Evolutionary conservation across 2,888 invertebrate species (phyloP), one percentile per base, ranked within the genome.

Genomic region (Apodemia zela): DNA sequence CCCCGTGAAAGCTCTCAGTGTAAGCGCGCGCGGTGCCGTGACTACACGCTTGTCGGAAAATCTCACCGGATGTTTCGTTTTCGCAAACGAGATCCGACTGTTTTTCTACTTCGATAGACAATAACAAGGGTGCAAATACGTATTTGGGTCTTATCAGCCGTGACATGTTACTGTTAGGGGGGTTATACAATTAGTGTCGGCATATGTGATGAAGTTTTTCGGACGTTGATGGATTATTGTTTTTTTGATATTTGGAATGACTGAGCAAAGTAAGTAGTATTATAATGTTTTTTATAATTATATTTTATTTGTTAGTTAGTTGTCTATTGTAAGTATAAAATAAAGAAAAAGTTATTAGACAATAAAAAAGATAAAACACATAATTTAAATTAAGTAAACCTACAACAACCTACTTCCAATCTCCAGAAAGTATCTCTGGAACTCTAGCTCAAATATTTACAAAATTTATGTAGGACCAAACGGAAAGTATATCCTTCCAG

Each of bases 161-260:
- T 68, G 67, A 67, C 63, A 64, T 62, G 64, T 64, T 11, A 18
- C 17, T 58, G 63, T 33, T 33, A 33, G 33, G 8, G 33, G 33
- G 33, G 60, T 57, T 45, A 38, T 42, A 21, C 63, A 61, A 61
- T 54, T 63, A 67, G 62, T 66, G 68, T 61, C 18, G 61, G 51
- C 60, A 61, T 35, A 33, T 54, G 47, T 51, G 59, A n/a, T 38
- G n/a, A 64, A 63, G 63, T 38, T 38, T 38, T 38, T 78, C 76
- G 73, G 72, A 71, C 70, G 73, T 84, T 78, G 72, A 84, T 84
- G 85, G 83, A 82, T 81, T 75, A 72, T 69, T 82, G 81, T 72
- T 74, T 76, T 73, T 75, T 73, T 81, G 81, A 82, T 76, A 79
- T 79, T 85, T 86, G 89, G 87, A 87, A 89, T 89, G 89, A 80